Evolutionary conservation across 1,140 invertebrate species (phyloP).

Genomic region (Apocrypta bakeri): DNA sequence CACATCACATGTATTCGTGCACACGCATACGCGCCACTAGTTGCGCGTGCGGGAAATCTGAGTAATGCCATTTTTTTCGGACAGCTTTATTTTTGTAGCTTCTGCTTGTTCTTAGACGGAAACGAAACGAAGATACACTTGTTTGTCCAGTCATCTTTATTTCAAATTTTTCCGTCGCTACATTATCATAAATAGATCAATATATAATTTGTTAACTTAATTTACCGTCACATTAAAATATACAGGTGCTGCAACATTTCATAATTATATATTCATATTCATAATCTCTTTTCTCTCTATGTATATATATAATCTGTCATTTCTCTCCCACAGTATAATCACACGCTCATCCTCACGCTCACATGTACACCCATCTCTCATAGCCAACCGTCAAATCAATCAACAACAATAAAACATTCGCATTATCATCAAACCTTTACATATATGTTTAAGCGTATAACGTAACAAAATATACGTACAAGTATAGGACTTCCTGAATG

Average conservation of each 20-base stretch:
- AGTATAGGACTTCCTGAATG: conserved; percentile 10
- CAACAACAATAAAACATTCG: conserved; percentile 50
- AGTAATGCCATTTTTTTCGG: too few species aligned
- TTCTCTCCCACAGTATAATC: background rate
- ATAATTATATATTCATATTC: conserved; percentile 46
- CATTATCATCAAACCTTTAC: conserved; percentile 19
- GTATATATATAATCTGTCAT: conserved; percentile 12
- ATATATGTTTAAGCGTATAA: conserved; percentile 44
- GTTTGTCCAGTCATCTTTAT: conserved; percentile 47
- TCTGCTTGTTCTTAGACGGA: too few species aligned
- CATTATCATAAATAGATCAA: conserved; percentile 52
- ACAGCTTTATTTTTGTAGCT: too few species aligned
- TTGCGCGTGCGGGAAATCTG: too few species aligned
- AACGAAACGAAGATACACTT: background rate
- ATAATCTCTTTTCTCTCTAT: conserved; percentile 22
- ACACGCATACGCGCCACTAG: too few species aligned
- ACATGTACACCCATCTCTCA: background rate
- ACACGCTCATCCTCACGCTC: conserved; percentile 14
- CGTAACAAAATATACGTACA: conserved; percentile 52
- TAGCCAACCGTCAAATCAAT: conserved; percentile 39
- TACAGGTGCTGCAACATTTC: conserved; percentile 47
- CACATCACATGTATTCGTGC: too few species aligned
- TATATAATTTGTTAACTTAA: conserved; percentile 49
- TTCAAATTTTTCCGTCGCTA: conserved; percentile 47
- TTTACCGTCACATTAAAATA: conserved; percentile 50